phyloP scores from a whole-genome alignment of 2,113 vertebrate genomes.

The Ammodytes marinus region DNA sequence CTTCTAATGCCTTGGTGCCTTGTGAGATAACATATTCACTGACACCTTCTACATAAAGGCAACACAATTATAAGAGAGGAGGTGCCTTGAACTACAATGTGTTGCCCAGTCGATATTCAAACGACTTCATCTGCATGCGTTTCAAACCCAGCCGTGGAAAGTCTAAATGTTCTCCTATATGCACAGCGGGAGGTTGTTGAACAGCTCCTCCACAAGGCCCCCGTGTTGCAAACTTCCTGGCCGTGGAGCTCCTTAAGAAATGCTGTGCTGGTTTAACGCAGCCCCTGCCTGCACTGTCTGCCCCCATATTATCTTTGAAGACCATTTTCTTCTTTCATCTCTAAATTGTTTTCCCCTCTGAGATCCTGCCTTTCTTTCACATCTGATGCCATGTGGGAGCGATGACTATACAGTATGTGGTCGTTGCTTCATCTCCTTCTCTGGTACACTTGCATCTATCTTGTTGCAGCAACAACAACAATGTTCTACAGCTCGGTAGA shows the following conservation, averaged over 20 bases:
- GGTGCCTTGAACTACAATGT: conserved; percentile 14
- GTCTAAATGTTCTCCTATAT: conserved; percentile 25
- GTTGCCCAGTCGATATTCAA: conserved; percentile 23
- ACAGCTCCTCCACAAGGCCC: conserved; percentile 17
- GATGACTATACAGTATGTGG: neutral
- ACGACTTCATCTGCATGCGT: conserved; percentile 37
- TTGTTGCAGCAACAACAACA: neutral
- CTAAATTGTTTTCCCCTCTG: neutral
- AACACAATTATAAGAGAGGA: conserved; percentile 24
- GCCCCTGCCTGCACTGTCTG: neutral
- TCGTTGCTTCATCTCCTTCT: neutral
- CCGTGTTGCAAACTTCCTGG: conserved; percentile 22
- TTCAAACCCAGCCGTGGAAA: conserved; percentile 19
- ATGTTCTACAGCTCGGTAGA: neutral
- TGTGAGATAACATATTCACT: conserved; percentile 9
- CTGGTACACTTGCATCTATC: neutral
- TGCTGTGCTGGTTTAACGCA: conserved; percentile 31
- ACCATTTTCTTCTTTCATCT: conserved; percentile 27
- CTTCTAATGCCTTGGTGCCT: neutral
- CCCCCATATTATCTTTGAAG: conserved; percentile 3
- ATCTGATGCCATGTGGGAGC: neutral
- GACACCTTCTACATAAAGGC: conserved; percentile 20
- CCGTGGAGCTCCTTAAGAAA: conserved; percentile 21
- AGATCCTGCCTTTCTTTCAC: conserved; percentile 21
- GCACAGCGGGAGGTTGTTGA: conserved; percentile 31